Percentiles rank a stretch among this genome's conserved stretches.
Evolutionary conservation across 2,113 vertebrate genomes (phyloP).

Genomic region (Rhombomys opimus): DNA sequence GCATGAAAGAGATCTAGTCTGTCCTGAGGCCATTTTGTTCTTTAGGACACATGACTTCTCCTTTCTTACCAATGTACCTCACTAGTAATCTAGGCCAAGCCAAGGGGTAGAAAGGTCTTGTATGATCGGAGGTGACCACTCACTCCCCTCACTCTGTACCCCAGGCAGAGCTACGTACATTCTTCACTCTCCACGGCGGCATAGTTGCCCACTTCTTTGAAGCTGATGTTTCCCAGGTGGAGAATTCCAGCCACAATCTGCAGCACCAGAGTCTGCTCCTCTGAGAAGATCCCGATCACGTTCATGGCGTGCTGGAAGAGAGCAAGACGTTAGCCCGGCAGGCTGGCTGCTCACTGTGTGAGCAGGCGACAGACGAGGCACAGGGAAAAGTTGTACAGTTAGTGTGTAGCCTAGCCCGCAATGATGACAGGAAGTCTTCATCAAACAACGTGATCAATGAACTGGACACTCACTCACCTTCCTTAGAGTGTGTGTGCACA

Average conservation of each 20-base stretch:
- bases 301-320: conserved; percentile 95
- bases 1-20: neutral
- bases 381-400: neutral
- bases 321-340: neutral
- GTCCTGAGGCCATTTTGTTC: neutral
- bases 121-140: neutral
- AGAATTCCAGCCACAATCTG: conserved; percentile 97
- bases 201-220: conserved; percentile 97
- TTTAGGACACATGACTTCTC: neutral
- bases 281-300: conserved; percentile 95
- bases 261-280: conserved; percentile 93
- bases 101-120: neutral
- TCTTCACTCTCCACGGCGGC: conserved; percentile 98
- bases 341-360: too few species aligned
- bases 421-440: neutral
- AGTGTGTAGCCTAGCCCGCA: fast-evolving
- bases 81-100: neutral
- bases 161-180: conserved; percentile 89
- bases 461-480: fast-evolving
- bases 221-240: conserved; percentile 97
- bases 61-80: neutral
- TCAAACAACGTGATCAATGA: neutral
- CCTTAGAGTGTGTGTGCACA: neutral
- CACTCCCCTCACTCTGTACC: neutral
- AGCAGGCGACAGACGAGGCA: neutral